phyloP scores from a whole-genome alignment of 2,113 vertebrate genomes.

The Dicaeum eximium region DNA sequence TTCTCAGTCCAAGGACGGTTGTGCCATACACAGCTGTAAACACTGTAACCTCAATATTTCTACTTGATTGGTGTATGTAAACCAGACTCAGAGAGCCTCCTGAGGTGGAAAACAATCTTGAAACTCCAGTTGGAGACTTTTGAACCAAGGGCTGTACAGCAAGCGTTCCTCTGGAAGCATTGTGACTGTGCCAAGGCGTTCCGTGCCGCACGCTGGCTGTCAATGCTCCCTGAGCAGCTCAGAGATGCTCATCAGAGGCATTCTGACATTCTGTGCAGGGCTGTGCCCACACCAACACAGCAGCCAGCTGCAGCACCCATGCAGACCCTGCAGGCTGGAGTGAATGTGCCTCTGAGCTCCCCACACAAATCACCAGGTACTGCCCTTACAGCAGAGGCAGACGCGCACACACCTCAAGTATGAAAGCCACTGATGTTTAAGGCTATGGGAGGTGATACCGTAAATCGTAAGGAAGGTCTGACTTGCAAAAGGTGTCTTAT shows the following conservation, averaged over 20 bases:
- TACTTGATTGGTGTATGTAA: not conserved
- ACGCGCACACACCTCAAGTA: fast-evolving
- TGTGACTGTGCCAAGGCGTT: fast-evolving
- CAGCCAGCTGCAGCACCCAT: not conserved
- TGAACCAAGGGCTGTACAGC: not conserved
- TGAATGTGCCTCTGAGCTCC: not conserved
- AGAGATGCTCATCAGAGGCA: not conserved
- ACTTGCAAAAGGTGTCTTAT: not conserved
- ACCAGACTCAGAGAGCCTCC: not conserved
- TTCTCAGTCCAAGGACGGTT: not conserved
- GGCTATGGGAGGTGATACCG: not conserved
- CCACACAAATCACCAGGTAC: not conserved
- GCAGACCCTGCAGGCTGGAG: not conserved
- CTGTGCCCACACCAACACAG: not conserved
- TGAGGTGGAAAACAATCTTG: not conserved
- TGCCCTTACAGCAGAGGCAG: not conserved
- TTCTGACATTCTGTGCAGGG: not conserved
- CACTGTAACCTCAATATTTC: not conserved
- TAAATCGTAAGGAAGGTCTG: not conserved
- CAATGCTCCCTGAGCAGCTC: not conserved
- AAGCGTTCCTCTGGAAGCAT: not conserved
- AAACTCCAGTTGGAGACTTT: not conserved
- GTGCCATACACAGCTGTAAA: not conserved
- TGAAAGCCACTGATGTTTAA: not conserved
- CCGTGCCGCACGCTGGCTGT: fast-evolving